Evolutionary conservation across 1,140 invertebrate genomes (phyloP).

Genomic region (Drosophila prosaltans): DNA sequence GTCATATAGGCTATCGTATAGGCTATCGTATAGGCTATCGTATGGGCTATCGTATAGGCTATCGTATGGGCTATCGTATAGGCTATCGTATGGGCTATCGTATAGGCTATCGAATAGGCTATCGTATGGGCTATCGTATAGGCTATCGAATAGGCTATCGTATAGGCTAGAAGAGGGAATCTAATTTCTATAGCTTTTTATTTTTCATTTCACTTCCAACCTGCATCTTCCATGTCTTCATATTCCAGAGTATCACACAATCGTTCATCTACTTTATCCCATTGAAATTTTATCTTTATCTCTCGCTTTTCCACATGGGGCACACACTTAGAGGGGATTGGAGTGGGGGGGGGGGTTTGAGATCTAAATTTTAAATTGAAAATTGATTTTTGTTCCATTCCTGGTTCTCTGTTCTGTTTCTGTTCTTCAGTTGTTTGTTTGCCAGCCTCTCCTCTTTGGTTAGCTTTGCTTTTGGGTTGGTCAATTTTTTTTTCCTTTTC

Average conservation of each 20-base stretch:
- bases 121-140: too few relatives aligned
- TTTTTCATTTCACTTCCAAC: too few relatives aligned
- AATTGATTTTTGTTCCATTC: conserved; percentile 69
- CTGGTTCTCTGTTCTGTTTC: conserved; percentile 29
- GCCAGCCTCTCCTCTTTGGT: conserved; percentile 20
- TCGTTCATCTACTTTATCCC: background rate
- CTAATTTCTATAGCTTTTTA: too few relatives aligned
- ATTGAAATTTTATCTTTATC: conserved; percentile 6
- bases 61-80: too few relatives aligned
- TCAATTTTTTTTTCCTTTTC: conserved; percentile 44
- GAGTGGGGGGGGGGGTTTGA: conserved; percentile 8
- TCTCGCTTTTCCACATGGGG: conserved; percentile 4
- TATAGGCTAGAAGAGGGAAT: too few relatives aligned
- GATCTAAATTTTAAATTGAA: conserved; percentile 80
- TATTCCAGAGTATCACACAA: background rate
- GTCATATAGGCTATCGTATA: too few relatives aligned
- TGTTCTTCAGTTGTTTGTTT: conserved; percentile 10
- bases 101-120: too few relatives aligned
- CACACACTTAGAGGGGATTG: background rate
- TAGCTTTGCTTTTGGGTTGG: conserved; percentile 58
- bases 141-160: too few relatives aligned
- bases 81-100: too few relatives aligned
- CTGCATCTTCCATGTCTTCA: too few relatives aligned
- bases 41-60: too few relatives aligned
- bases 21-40: too few relatives aligned